These are phyloP conservation scores for Metalampra italica DNA, from an alignment of 2,888 invertebrate genomes.

Conservation along the genomic window DNA sequence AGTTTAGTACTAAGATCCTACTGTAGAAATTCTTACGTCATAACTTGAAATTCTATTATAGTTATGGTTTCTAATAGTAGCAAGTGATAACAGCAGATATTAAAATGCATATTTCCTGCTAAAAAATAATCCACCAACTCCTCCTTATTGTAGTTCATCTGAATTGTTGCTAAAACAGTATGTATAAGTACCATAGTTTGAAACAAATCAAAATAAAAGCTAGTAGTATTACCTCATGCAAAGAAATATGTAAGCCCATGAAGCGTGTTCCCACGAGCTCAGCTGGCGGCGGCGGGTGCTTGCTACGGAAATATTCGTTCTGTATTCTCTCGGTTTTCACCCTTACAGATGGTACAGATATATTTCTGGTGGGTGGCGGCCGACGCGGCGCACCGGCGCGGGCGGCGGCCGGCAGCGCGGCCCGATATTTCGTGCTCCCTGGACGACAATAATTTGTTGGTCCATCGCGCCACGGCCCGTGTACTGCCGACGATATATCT, in stretches of 20 bases:
- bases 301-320: conserved; percentile 20
- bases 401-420: conserved; percentile 26
- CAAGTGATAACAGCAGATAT: too few relatives aligned
- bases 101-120: too few relatives aligned
- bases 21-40: too few relatives aligned
- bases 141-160: too few relatives aligned
- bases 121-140: too few relatives aligned
- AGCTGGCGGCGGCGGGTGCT: conserved; percentile 7
- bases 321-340: conserved; percentile 27
- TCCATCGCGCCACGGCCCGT: conserved; percentile 56
- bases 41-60: too few relatives aligned
- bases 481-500: conserved; percentile 58
- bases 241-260: conserved; percentile 23
- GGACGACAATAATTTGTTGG: conserved; percentile 73
- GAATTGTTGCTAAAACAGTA: background rate
- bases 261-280: conserved; percentile 16
- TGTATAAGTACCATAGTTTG: background rate
- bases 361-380: conserved; percentile 48
- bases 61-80: too few relatives aligned
- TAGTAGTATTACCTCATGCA: conserved; percentile 1
- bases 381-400: conserved; percentile 36
- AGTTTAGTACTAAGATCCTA: too few relatives aligned
- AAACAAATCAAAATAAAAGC: background rate
- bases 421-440: conserved; percentile 67
- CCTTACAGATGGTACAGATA: conserved; percentile 43